Base-by-base conservation (phyloP, 2,888 invertebrate species). In the Dolichomitus sp. region DNA sequence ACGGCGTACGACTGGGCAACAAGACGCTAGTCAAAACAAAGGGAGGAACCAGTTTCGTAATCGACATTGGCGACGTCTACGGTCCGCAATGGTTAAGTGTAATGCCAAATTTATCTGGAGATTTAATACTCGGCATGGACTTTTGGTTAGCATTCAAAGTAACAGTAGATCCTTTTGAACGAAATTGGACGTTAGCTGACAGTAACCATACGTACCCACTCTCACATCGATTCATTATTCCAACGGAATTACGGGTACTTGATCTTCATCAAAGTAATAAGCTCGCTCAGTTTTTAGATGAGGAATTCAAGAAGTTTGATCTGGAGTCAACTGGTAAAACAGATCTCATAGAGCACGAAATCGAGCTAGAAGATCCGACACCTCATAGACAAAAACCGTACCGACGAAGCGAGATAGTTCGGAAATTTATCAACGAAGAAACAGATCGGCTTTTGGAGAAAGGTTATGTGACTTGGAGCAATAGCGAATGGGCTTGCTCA, bases 381-480 rank as follows among this genome's bases (percentile, higher is more conserved):
- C 73, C 73, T 0, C 66, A 79, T 73, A 50, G 79, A 27, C 78
- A 79, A n/a, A 72, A 83, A 77, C 77, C 77, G 0, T 83, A 83
- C 42, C 57, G 77, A 4, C 72, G 80, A 3, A 83, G 80, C 37
- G 83, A 83, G 37, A 65, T 69, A 12, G 66, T 84, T 19, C 52
- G 78, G 7, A 48, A 73, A 42, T 83, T 77, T 12, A 50, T 78
- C 12, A 40, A 50, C 17, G 12, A 74, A 37, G 73, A 79, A 54
- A 57, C 68, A 33, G 40, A 80, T 52, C 30, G 59, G 23, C 42
- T 45, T n/a, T n/a, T n/a, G n/a, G n/a, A n/a, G n/a, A n/a, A n/a
- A n/a, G n/a, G n/a, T n/a, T n/a, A n/a, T n/a, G 42, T 50, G 59
- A 14, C 33, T 11, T 78, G 79, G 79, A 84, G 83, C 33, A 78